Evolutionary conservation across 2,888 invertebrate genomes (phyloP), one percentile per base, ranked within the genome.

Genomic region (Amphipoea oculea): DNA sequence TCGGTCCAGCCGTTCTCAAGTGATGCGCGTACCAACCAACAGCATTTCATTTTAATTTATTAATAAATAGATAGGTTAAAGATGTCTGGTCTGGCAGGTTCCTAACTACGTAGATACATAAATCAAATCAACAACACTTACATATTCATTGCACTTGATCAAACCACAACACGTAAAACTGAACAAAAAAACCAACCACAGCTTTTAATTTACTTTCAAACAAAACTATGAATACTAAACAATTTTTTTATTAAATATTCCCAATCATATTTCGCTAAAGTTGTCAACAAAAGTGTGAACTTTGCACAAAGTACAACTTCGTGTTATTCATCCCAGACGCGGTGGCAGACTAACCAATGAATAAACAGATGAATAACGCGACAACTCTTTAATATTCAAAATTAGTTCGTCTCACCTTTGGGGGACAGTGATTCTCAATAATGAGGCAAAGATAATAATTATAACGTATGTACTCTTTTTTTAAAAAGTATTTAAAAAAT

Each of bases 361-460:
- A 90, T 91, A 89, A 90, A 89, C 84, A 89, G 81, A 60, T 65
- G 86, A 69, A 84, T 81, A 77, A 79, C 82, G 87, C 87, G 85
- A 88, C 81, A 83, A 81, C 89, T 92, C 93, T 94, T 94, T 95
- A 93, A 94, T 94, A 94, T 94, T 92, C 90, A 90, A 90, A 94
- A 93, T 94, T 91, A 92, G 92, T 92, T 90, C 82, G 89, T 88
- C 90, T 91, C 90, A 93, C 90, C 91, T 92, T 86, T 45, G 79
- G 65, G 23, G 70, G 80, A 40, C 89, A 84, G 86, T 79, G 89
- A 81, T 89, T 91, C 92, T 91, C 90, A 93, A 94, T 74, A 36
- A 57, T 14, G 7, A 63, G 14, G 11, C 20, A 0, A 23, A 70
- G 2, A 51, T 29, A 29, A 45, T 66, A 17, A 66, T 40, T 40